Evolutionary conservation across 1,140 invertebrate genomes (phyloP).

Genomic region (Caenorhabditis briggsae): DNA sequence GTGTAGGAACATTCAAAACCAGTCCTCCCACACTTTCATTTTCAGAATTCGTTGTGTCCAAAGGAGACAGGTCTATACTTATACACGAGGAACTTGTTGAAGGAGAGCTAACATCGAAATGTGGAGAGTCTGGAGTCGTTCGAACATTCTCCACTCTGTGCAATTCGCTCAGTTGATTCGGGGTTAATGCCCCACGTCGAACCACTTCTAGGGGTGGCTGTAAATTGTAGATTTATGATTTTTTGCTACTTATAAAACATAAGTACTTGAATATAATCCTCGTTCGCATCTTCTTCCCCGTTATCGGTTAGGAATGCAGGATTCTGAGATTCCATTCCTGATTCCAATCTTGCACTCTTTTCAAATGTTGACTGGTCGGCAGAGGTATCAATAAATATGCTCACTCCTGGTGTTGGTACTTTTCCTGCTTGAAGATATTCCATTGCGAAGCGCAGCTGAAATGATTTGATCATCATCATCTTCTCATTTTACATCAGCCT

Average conservation of each 20-base stretch:
- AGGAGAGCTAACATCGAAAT: conserved; percentile 14
- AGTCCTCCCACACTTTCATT: conserved; percentile 33
- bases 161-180: conserved; percentile 20
- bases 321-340: conserved; percentile 2
- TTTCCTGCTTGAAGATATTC: conserved; percentile 56
- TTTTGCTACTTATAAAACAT: neutral
- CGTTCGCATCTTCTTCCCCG: conserved; percentile 36
- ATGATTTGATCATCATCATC: neutral
- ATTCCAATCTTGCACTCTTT: conserved; percentile 15
- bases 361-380: neutral
- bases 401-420: conserved; percentile 15
- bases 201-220: conserved; percentile 56
- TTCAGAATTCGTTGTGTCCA: conserved; percentile 4
- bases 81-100: conserved; percentile 35
- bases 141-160: conserved; percentile 15
- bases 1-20: conserved; percentile 1
- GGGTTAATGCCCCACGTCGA: conserved; percentile 3
- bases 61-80: conserved; percentile 9
- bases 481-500: neutral
- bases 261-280: conserved; percentile 56
- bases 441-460: conserved; percentile 37
- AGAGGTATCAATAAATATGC: conserved; percentile 1
- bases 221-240: neutral
- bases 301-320: conserved; percentile 7
- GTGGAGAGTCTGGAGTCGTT: neutral